Evolutionary conservation across 1,140 invertebrate genomes (phyloP).

Genomic region (Lepidotrigona ventralis): DNA sequence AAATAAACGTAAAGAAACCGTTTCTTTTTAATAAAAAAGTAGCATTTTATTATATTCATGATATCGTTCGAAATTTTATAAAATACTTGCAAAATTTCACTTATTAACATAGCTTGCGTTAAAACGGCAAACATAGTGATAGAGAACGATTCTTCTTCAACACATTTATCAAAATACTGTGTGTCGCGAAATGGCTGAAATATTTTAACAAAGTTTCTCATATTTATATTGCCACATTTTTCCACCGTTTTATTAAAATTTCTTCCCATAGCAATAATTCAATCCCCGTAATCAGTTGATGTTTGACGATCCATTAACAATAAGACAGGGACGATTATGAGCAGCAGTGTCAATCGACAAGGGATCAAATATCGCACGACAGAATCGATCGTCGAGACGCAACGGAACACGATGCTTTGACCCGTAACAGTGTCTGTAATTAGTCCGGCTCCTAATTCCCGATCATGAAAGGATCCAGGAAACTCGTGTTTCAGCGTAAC

Average conservation of each 20-base stretch:
- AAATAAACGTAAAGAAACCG: no score
- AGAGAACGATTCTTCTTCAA: no score
- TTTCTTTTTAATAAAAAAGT: no score
- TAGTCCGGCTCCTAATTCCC: constrained; percentile 5
- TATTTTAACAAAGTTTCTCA: not conserved
- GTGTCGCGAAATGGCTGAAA: not conserved
- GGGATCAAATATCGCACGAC: not conserved
- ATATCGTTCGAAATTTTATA: not conserved
- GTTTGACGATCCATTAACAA: not conserved
- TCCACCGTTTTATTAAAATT: not conserved
- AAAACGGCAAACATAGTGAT: no score
- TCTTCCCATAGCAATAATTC: no score
- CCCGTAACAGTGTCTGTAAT: constrained; percentile 27
- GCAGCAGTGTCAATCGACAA: not conserved
- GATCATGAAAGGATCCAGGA: constrained; percentile 22
- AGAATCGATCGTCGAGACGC: constrained; percentile 1
- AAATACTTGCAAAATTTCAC: no score
- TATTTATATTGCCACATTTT: not conserved
- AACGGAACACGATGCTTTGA: not conserved
- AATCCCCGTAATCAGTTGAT: not conserved
- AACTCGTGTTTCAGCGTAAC: constrained; percentile 16
- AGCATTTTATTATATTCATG: not conserved
- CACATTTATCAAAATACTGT: no score
- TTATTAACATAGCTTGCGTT: no score
- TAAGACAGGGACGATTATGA: not conserved